Evolutionary conservation across 2,888 invertebrate species (phyloP), one percentile per base, ranked within the genome.

Genomic region (Aphidius colemani): DNA sequence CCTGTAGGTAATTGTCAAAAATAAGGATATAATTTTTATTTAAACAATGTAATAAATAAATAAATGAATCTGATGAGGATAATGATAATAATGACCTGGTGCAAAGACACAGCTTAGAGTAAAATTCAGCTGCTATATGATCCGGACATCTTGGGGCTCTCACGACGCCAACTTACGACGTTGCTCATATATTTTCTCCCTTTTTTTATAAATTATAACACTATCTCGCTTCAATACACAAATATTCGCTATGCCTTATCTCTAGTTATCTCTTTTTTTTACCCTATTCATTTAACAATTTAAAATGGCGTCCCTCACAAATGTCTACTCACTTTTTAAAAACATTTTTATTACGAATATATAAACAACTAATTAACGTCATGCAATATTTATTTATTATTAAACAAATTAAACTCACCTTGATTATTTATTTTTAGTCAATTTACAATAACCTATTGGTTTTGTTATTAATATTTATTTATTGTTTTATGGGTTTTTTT

Each of bases 91-190:
- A 30, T 30, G 30, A 30, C 30, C 30, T 30, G 30, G 30, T 30
- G 30, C 30, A 30, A 30, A 30, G 5, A 30, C 30, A 30, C 30
- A 4, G 30, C 3, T 30, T 4, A 30, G 30, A 30, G 30, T 30
- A 30, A 30, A 30, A 30, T 68, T 74, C 71, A 74, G 71, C 73
- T 74, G 71, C 73, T 74, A 72, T 75, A 75, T 71, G 71, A 45
- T 71, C 74, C 78, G 73, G 79, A 78, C 79, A 78, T 78, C 72
- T 78, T 78, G 75, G 71, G 30, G 45, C 55, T 51, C 72, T 75
- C 70, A 71, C 70, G 76, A 78, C 78, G 77, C 78, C 72, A 65
- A 65, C 76, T 73, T 75, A 71, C 75, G 75, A 78, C 74, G 77
- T 75, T 76, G 75, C 76, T 70, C 71, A 30, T 30, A 30, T 30